Evolutionary conservation across 2,113 vertebrate genomes (phyloP), one percentile per base, ranked within the genome.

Genomic region (Siphamia tubifer): DNA sequence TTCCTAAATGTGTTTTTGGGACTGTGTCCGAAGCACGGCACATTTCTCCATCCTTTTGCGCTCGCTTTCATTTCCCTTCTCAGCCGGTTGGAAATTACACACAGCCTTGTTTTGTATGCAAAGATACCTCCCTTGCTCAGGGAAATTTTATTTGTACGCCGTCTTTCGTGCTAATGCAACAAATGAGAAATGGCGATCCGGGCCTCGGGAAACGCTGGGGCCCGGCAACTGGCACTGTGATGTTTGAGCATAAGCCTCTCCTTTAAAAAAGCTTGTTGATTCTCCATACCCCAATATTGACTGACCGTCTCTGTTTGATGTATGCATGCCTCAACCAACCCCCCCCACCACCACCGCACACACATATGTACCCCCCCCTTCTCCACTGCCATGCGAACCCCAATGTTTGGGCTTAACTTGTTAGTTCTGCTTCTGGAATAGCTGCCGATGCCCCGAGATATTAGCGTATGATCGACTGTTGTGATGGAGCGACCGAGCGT

Each of bases 351-450:
- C 11, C 53, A 13, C 17, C 25, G 16, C 48, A 32, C 45, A 49
- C 1, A 58, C 36, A 48, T 40, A 69, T 68, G 44, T 69, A 62
- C 19, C 71, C 73, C 72, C 69, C 68, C 53, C 52, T 21, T 73
- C 70, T 40, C 51, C 67, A 15, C 62, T 17, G 23, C 92, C 91
- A 91, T 94, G 93, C 92, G 93, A 93, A 93, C n/a, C 95, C 94
- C 96, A 96, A 90, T 94, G 94, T 94, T 94, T 94, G 93, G 94
- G 95, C 94, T 96, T 95, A 96, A 94, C 94, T 93, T 96, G 94
- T 97, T 98, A 96, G 95, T 95, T 96, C 94, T 96, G 95, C 95
- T 95, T 95, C 93, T 78, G 94, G 90, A 94, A 91, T 91, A 93
- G 92, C 92, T 93, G 92, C 92, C 91, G 93, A 96, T 96, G 94